Conservation (phyloP, 2,888 invertebrate species). For the Electrophaes corylata region DNA sequence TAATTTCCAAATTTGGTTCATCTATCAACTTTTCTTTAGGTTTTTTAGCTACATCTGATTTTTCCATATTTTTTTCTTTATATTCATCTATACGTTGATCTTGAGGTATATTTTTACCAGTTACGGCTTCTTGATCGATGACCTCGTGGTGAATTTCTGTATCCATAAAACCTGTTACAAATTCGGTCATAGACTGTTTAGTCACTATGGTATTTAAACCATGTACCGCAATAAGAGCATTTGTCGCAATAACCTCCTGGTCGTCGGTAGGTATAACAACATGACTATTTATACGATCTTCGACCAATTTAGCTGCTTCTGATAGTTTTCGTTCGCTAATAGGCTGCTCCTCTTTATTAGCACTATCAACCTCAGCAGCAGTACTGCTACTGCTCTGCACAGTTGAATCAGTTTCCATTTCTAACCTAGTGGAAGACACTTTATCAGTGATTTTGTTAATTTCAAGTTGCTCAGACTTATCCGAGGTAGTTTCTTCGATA, state of each 20-base stretch:
- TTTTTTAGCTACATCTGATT: background rate
- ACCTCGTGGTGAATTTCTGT: slow-evolving; percentile 26
- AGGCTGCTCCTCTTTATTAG: background rate
- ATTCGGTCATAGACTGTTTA: slow-evolving; percentile 10
- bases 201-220: slow-evolving; percentile 10
- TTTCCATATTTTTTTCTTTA: background rate
- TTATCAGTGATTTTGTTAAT: slow-evolving; percentile 55
- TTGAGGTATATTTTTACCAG: background rate
- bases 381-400: too few species aligned
- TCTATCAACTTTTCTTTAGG: background rate
- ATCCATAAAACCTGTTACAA: slow-evolving; percentile 26
- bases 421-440: slow-evolving; percentile 54
- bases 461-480: slow-evolving; percentile 41
- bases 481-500: slow-evolving; percentile 41
- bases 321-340: background rate
- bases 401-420: slow-evolving; percentile 22
- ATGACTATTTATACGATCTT: slow-evolving; percentile 9
- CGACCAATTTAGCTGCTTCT: background rate
- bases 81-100: background rate
- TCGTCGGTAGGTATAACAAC: slow-evolving; percentile 4
- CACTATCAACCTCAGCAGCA: background rate
- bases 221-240: slow-evolving; percentile 1
- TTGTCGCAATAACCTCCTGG: slow-evolving; percentile 1
- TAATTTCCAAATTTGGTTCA: slow-evolving; percentile 7
- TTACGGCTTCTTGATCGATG: slow-evolving; percentile 3